These are phyloP conservation scores for Taenioides sp. DNA, from an alignment of 2,797 vertebrate species.

Conservation along the genomic window DNA sequence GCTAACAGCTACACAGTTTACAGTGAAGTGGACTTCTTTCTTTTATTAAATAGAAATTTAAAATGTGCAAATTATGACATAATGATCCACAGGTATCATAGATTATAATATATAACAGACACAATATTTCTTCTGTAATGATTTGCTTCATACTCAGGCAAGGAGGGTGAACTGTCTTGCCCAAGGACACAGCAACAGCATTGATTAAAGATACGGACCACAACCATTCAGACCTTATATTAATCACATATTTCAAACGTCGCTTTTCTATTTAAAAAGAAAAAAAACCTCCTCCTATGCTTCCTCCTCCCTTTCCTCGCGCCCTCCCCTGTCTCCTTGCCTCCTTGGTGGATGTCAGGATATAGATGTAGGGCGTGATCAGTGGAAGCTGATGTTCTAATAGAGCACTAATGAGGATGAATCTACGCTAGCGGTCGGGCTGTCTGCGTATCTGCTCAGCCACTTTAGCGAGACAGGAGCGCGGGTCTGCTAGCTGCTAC, in stretches of 20 bases:
- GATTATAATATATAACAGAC: too few relatives aligned
- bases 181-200: too few relatives aligned
- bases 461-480: constrained; percentile 72
- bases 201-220: too few relatives aligned
- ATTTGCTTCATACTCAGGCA: too few relatives aligned
- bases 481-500: constrained; percentile 58
- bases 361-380: constrained; percentile 72
- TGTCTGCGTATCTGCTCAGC: constrained; percentile 66
- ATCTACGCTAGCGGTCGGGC: constrained; percentile 63
- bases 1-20: too few relatives aligned
- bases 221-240: neutral
- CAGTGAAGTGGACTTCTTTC: too few relatives aligned
- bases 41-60: too few relatives aligned
- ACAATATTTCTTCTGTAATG: too few relatives aligned
- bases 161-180: too few relatives aligned
- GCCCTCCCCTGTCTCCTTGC: constrained; percentile 39
- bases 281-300: neutral
- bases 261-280: constrained; percentile 3
- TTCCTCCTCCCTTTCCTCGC: constrained; percentile 27
- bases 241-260: neutral
- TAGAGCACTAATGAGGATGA: constrained; percentile 76
- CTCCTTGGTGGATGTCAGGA: constrained; percentile 50
- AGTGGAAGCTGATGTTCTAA: constrained; percentile 75
- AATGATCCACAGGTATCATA: too few relatives aligned
- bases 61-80: too few relatives aligned